These are phyloP conservation scores for Masticophis lateralis DNA, from an alignment of 2,797 vertebrate genomes.

Conservation along the genomic window DNA sequence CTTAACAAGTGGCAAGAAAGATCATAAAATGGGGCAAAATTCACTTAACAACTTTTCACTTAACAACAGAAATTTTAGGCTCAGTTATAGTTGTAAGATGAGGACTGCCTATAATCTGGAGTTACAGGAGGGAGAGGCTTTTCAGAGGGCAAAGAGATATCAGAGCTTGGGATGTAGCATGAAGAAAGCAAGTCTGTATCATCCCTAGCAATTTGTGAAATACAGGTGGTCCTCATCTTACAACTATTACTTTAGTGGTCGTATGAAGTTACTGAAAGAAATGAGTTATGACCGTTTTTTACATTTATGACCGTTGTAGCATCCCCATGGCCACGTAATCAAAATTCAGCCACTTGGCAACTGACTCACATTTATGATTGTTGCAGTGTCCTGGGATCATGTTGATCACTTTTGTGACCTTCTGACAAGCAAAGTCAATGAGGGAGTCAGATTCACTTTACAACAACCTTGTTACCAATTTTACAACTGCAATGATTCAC, in stretches of 20 bases:
- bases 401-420: background rate
- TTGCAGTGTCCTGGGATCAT: background rate
- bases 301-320: background rate
- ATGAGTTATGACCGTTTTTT: background rate
- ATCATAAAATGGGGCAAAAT: background rate
- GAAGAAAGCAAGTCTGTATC: background rate
- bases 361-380: background rate
- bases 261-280: background rate
- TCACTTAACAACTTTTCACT: background rate
- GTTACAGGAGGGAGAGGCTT: background rate
- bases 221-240: background rate
- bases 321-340: background rate
- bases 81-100: background rate
- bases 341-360: background rate
- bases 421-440: background rate
- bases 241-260: background rate
- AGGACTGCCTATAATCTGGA: background rate
- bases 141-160: background rate
- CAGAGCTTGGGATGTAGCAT: background rate
- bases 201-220: background rate
- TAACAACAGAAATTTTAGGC: background rate
- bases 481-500: background rate
- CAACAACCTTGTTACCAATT: background rate
- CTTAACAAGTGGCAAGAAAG: background rate
- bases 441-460: background rate